Base-by-base conservation (phyloP, 2,888 invertebrate genomes). In the Drosophila peninsularis region DNA sequence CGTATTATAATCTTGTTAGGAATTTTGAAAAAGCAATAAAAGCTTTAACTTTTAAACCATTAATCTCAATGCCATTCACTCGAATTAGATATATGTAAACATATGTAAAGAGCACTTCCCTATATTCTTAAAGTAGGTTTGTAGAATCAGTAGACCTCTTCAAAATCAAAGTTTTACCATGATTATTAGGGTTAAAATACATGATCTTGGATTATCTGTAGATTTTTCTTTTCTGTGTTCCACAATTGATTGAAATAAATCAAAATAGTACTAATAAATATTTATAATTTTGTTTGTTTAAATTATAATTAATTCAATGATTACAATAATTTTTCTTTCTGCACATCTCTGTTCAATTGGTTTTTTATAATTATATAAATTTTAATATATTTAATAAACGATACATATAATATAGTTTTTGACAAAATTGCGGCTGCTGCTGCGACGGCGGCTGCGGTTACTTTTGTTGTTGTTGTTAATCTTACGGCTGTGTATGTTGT, bases 321-420 rank as follows among this genome's bases (percentile, higher is more conserved):
- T 91, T 90, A 90, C 90, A 90, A 90, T 91, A 90, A 90, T 79
- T 88, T 80, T 80, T 73, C 68, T 82, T 86, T 86, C 82, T 76
- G 88, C 90, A 77, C 85, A 89, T 89, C 71, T 75, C 75, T 74
- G 72, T 62, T 82, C 71, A 68, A 69, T 66, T 82, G 47, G 62
- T 69, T 77, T 72, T 91, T 92, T 91, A 90, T 91, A 91, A 92
- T 92, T 91, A 91, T 91, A 91, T 92, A 92, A 91, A 91, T 92
- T 92, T 91, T 91, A 91, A 92, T 91, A 91, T 90, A 89, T 91
- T 91, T 90, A 91, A 92, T 91, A 91, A 92, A 91, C 91, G 91
- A 91, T 91, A 90, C 89, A 90, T 77, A 77, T 87, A 84, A 87
- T 90, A 86, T 85, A 89, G 90, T 88, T 85, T 83, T 88, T 80